Base-by-base conservation (phyloP, 2,113 vertebrate species). In the Oryzias curvinotus region DNA sequence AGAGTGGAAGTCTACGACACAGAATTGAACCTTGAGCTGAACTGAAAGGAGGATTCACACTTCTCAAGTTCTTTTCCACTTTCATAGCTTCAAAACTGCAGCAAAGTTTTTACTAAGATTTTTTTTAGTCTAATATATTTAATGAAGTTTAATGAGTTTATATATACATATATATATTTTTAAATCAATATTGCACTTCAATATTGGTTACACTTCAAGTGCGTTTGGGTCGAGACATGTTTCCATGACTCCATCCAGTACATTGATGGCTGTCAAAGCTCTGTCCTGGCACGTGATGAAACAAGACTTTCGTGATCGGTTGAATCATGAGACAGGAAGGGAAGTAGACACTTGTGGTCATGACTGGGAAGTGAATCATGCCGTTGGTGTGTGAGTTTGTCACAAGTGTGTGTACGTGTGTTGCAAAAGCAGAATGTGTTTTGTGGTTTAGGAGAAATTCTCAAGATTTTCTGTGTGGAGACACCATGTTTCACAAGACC, bases 321-420 rank as follows among this genome's bases (percentile, higher is more conserved):
- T 77, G 73, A 82, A 77, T 85, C 88, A 89, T 80, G 61, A 57
- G 86, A 81, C 82, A 62, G 84, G 83, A 85, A 81, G 46, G 69
- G 80, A 86, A 85, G 85, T 77, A 80, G 83, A 75, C 57, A 21
- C 65, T 85, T 65, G 73, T 71, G 83, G 78, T 78, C 56, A 57
- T 59, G 56, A 74, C 6, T 45, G 70, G 64, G 83, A 83, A 85
- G 70, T 82, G 81, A 86, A 73, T 87, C 71, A 69, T 61, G 52
- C 25, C 46, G 7, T 36, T n/a, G 25, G 45, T 21, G 52, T 56
- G 73, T 44, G 57, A 50, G 36, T 45, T 54, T 52, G 18, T 68
- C 14, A 1, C 13, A 3, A 58, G 15, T 52, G 18, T 54, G 42
- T 46, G 3, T 55, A 3, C 51, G 30, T 48, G 45, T 48, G 54